These are phyloP conservation scores for Cladopsammia gracilis DNA, from an alignment of 64 coral and sea anemone genomes.

Conservation along the genomic window DNA sequence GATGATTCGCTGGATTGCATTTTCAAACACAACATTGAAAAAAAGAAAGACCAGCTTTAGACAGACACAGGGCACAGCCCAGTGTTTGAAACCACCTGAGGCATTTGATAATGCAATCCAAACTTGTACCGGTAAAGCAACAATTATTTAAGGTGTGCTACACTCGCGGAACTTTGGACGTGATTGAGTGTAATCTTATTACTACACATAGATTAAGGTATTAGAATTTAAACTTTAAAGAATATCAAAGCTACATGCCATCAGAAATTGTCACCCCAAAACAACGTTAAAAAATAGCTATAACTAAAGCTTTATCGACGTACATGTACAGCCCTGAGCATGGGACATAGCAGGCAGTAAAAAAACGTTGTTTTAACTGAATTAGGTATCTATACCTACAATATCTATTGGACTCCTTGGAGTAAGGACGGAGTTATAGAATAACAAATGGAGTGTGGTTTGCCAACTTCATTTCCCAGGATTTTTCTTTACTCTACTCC, in stretches of 20 bases:
- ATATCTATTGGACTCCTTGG: no score
- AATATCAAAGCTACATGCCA: neutral
- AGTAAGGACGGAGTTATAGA: no score
- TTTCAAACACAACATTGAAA: slow-evolving; percentile 1
- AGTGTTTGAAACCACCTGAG: neutral
- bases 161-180: neutral
- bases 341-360: neutral
- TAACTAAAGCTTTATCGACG: neutral
- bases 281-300: neutral
- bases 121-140: neutral
- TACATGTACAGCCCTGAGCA: neutral
- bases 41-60: slow-evolving; percentile 37
- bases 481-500: no score
- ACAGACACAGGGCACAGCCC: slow-evolving; percentile 17
- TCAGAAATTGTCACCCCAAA: neutral
- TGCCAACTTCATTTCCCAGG: no score
- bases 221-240: neutral
- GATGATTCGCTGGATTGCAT: neutral
- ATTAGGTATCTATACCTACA: no score
- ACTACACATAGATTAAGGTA: no score
- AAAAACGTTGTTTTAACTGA: no score
- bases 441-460: no score
- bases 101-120: slow-evolving; percentile 30
- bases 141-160: neutral
- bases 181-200: no score